Evolutionary conservation across 2,888 invertebrate species (phyloP), one percentile per base, ranked within the genome.

Genomic region (Criorhina ranunculi): DNA sequence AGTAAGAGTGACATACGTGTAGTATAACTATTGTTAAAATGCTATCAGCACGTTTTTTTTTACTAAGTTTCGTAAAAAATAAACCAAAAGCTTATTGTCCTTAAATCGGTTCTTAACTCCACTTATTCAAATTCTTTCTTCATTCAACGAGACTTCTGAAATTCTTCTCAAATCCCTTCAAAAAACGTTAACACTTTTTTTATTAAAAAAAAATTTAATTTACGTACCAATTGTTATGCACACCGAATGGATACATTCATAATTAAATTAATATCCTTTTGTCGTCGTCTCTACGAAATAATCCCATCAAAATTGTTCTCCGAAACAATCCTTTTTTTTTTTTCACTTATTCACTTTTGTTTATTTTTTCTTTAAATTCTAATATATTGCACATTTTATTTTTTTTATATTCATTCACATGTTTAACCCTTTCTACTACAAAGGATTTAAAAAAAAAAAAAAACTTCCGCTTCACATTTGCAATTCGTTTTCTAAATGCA

Each of bases 151-250:
- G n/a, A n/a, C n/a, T n/a, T n/a, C n/a, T n/a, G n/a, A n/a, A n/a
- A n/a, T n/a, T n/a, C n/a, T n/a, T n/a, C n/a, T n/a, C n/a, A n/a
- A n/a, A n/a, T n/a, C n/a, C n/a, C n/a, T n/a, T n/a, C n/a, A n/a
- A n/a, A n/a, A n/a, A n/a, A n/a, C n/a, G n/a, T n/a, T n/a, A n/a
- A 35, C 33, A 17, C 4, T 17, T 6, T 17, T 15, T 44, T 12
- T 12, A 6, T 17, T 15, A 15, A 17, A 44, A 15, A 44, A 5
- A 5, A 42, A 42, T n/a, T n/a, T n/a, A 42, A 24, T 1, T 24
- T 37, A 66, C 66, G 11, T 66, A 66, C 66, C 66, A 37, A 29
- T 66, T 51, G 8, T 11, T 37, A 51, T 51, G 7, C 17, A 11
- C 24, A 15, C 12, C 4, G 24, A 37, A 64, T 64, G n/a, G 35